Evolutionary conservation across 2,113 vertebrate genomes (phyloP).

Genomic region (Smithornis capensis): DNA sequence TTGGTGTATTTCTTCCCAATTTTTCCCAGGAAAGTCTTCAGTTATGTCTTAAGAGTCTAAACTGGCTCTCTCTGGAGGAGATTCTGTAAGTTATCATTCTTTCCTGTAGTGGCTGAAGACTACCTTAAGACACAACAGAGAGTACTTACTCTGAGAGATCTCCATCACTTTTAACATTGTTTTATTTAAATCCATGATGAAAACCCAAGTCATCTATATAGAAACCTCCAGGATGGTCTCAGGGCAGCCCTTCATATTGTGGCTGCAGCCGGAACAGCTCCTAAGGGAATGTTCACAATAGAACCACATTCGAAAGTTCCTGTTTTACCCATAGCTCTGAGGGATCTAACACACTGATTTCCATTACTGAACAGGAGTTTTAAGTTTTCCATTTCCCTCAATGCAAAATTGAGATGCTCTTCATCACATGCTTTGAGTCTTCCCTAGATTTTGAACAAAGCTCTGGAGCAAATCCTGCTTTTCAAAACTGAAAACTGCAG

Average conservation of each 20-base stretch:
- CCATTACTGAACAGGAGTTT: background rate
- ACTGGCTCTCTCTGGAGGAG: background rate
- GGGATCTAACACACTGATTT: background rate
- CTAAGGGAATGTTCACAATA: background rate
- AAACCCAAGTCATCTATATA: background rate
- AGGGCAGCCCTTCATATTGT: background rate
- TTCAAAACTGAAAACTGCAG: background rate
- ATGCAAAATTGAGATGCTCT: background rate
- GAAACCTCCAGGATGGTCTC: background rate
- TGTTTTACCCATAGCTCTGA: background rate
- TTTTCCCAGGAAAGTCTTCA: constrained; percentile 13
- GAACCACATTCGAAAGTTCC: background rate
- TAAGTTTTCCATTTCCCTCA: background rate
- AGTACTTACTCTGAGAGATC: background rate
- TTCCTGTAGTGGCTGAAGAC: background rate
- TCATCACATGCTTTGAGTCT: rapidly evolving
- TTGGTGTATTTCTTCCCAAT: background rate
- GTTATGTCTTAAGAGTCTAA: background rate
- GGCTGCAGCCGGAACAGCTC: background rate
- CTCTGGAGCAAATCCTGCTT: background rate
- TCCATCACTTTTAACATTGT: background rate
- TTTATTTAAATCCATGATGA: background rate
- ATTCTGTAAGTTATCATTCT: background rate
- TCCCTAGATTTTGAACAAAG: background rate
- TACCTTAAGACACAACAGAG: background rate